These are phyloP conservation scores for Eupithecia tripunctaria DNA, from an alignment of 2,888 invertebrate species.

Conservation along the genomic window DNA sequence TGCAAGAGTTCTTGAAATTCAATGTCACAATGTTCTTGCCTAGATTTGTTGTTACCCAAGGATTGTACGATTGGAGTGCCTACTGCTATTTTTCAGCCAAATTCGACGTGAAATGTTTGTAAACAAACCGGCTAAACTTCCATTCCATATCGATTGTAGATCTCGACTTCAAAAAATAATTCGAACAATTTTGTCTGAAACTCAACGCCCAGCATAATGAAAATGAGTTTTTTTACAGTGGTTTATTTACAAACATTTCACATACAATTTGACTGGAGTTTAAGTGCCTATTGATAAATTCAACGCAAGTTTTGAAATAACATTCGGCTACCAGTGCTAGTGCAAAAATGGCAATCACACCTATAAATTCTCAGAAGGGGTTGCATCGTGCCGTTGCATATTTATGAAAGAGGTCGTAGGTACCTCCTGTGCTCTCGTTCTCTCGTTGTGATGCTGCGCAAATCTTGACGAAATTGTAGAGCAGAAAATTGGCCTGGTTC, in stretches of 20 bases:
- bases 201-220: background rate
- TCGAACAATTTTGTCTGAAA: background rate
- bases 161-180: background rate
- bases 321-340: no score
- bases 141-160: background rate
- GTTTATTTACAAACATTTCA: background rate
- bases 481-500: conserved; percentile 42
- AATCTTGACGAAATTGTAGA: conserved; percentile 25
- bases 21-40: background rate
- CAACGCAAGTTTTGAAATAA: background rate
- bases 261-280: background rate
- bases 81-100: background rate
- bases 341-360: background rate
- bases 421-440: conserved; percentile 23
- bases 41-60: background rate
- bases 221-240: background rate
- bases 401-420: conserved; percentile 35
- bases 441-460: conserved; percentile 22
- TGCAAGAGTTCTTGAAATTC: background rate
- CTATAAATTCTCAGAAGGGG: conserved; percentile 13
- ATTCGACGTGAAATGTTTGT: background rate
- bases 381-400: conserved; percentile 37
- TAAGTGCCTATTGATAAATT: background rate
- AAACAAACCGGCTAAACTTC: background rate
- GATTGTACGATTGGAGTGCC: background rate